Evolutionary conservation across 2,888 invertebrate species (phyloP).

Genomic region (Ophion ellenae): DNA sequence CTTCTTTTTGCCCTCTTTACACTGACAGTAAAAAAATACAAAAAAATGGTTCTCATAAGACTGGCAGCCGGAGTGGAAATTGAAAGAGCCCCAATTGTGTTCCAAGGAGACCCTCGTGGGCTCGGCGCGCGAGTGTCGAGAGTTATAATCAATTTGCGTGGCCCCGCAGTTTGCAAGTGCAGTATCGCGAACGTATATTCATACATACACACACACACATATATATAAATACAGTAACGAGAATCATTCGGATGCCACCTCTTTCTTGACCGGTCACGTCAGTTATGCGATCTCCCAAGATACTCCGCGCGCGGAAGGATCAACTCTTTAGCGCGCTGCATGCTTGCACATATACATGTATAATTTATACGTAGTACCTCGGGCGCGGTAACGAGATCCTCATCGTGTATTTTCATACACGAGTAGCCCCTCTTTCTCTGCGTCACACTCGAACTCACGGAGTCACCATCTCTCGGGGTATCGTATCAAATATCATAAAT

Average conservation of each 20-base stretch:
- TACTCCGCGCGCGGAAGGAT: conserved; percentile 42
- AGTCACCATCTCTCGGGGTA: conserved; percentile 40
- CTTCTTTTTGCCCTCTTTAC: background rate
- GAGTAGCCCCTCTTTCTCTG: conserved; percentile 42
- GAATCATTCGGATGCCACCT: conserved; percentile 45
- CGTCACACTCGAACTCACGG: conserved; percentile 29
- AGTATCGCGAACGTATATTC: conserved; percentile 32
- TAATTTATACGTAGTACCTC: conserved; percentile 24
- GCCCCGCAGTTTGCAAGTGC: conserved; percentile 32
- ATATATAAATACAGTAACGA: conserved; percentile 39
- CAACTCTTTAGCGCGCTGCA: conserved; percentile 43
- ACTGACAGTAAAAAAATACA: background rate
- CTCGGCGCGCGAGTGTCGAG: conserved; percentile 11
- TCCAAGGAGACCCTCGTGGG: conserved; percentile 5
- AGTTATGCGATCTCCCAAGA: conserved; percentile 58
- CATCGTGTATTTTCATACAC: conserved; percentile 63
- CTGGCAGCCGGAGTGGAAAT: conserved; percentile 23
- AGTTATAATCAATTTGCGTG: conserved; percentile 64
- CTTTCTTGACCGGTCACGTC: conserved; percentile 65
- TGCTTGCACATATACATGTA: conserved; percentile 8
- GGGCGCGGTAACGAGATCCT: conserved; percentile 62
- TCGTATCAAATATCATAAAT: conserved; percentile 64
- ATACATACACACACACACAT: background rate
- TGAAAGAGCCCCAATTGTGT: conserved; percentile 37
- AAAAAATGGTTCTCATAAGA: conserved; percentile 14